These are phyloP conservation scores for Harpalus rufipes DNA, from an alignment of 2,888 invertebrate genomes.

Conservation along the genomic window DNA sequence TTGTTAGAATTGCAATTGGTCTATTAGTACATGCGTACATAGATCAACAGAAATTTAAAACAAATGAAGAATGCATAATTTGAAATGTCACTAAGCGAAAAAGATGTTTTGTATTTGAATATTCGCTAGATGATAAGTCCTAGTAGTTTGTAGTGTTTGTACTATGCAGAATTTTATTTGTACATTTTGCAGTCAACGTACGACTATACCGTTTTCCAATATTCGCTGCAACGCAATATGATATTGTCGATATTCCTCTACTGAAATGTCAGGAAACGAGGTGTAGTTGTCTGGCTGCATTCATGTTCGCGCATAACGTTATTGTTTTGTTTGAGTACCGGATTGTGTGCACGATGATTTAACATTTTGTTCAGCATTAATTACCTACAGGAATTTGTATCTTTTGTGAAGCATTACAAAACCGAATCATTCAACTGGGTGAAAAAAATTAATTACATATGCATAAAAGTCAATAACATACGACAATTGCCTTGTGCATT, in stretches of 20 bases:
- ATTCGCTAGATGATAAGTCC: too few species aligned
- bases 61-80: too few species aligned
- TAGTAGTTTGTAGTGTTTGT: too few species aligned
- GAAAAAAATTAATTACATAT: conserved; percentile 21
- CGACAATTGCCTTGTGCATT: conserved; percentile 34
- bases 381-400: conserved; percentile 28
- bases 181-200: too few species aligned
- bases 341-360: conserved; percentile 17
- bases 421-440: conserved; percentile 5
- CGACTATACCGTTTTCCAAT: too few species aligned
- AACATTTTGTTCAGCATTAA: conserved; percentile 44
- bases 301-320: conserved; percentile 9
- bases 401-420: conserved; percentile 2
- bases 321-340: conserved; percentile 29
- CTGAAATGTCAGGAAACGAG: background rate
- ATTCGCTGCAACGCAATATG: too few species aligned
- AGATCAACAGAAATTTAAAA: too few species aligned
- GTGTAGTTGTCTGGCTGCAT: conserved; percentile 2
- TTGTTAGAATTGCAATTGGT: too few species aligned
- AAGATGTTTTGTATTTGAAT: too few species aligned
- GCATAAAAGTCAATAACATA: conserved; percentile 42
- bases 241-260: background rate
- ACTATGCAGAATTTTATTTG: too few species aligned
- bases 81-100: too few species aligned
- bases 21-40: too few species aligned